phyloP scores from a whole-genome alignment of 2,113 vertebrate genomes.

The Haplochromis burtoni region DNA sequence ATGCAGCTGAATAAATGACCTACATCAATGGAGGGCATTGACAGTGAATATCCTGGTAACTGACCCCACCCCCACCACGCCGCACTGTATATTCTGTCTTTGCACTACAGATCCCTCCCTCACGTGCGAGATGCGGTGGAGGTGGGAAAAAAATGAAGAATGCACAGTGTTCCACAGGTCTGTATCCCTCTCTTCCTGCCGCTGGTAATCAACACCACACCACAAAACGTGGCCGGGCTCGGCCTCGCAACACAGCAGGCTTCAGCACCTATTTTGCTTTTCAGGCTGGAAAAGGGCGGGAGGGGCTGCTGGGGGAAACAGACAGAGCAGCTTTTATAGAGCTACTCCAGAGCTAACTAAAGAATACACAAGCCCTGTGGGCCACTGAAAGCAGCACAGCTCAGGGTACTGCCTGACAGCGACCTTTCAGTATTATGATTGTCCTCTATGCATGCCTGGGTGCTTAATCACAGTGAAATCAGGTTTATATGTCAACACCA shows the following conservation, averaged over 20 bases:
- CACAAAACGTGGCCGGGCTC: constrained; percentile 16
- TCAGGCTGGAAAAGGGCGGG: constrained; percentile 9
- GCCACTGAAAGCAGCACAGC: constrained; percentile 36
- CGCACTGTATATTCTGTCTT: constrained; percentile 24
- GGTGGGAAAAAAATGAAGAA: constrained; percentile 10
- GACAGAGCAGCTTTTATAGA: constrained; percentile 63
- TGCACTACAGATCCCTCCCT: constrained; percentile 30
- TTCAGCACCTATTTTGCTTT: constrained; percentile 47
- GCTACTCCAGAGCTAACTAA: constrained; percentile 47
- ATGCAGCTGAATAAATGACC: constrained; percentile 70
- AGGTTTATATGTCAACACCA: background rate
- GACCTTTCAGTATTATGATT: constrained; percentile 25
- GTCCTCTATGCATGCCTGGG: constrained; percentile 16
- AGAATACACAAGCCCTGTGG: constrained; percentile 59
- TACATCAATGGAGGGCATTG: constrained; percentile 69
- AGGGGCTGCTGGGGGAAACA: constrained; percentile 11
- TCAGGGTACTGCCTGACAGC: background rate
- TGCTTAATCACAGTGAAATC: constrained; percentile 32
- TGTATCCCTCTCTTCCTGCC: constrained; percentile 57
- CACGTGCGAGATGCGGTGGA: constrained; percentile 26
- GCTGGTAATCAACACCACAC: constrained; percentile 54
- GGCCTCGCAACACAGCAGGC: constrained; percentile 27
- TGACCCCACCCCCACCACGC: constrained; percentile 50
- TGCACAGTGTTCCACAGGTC: constrained; percentile 42
- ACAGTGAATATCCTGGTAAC: constrained; percentile 52